Evolutionary conservation across 2,888 invertebrate genomes (phyloP), one percentile per base, ranked within the genome.

Genomic region (Glyphotaelius pellucidus): DNA sequence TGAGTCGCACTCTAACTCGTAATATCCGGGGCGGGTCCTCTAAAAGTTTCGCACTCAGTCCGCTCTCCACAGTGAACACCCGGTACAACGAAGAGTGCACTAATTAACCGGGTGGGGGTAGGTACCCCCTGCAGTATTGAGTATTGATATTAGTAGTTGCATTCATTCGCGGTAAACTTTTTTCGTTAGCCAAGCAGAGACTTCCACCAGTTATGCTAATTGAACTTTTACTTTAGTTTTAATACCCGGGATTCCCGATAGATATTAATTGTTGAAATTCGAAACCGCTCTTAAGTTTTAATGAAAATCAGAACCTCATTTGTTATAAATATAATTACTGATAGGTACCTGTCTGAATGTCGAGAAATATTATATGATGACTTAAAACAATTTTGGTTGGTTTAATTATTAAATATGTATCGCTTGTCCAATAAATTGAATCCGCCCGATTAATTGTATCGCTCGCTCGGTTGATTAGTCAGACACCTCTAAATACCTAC

Each of bases 1-100:
- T 80, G 91, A 91, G 83, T 91, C 91, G 91, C 87, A 87, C 91
- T 91, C 86, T 91, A 86, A 79, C 90, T 91, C 81, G 91, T 80
- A 88, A 88, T 88, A 88, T 88, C 88, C 79, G 35, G 79, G 32
- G 52, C 67, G 88, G 79, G 52, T 38, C 67, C 88, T 88, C 88
- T 67, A 87, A 91, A 91, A 67, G 52, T 67, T 90, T 83, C 83
- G 52, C 83, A n/a, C 83, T 35, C 14, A 25, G 47, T n/a, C 42
- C 47, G 52, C 47, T n/a, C 42, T 42, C 42, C 42, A 19, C 86
- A 42, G n/a, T 52, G 52, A 67, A 85, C 85, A 15, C 90, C 85
- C 84, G 67, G 67, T 11, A 35, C 79, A 35, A 25, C 81, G 83
- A 67, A 90, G 86, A 86, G 85, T 35, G 80, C 67, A 90, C 85